Percentiles rank a stretch among this genome's conserved stretches.
phyloP scores from a whole-genome alignment of 2,797 vertebrate species.

The Botia almorhae region DNA sequence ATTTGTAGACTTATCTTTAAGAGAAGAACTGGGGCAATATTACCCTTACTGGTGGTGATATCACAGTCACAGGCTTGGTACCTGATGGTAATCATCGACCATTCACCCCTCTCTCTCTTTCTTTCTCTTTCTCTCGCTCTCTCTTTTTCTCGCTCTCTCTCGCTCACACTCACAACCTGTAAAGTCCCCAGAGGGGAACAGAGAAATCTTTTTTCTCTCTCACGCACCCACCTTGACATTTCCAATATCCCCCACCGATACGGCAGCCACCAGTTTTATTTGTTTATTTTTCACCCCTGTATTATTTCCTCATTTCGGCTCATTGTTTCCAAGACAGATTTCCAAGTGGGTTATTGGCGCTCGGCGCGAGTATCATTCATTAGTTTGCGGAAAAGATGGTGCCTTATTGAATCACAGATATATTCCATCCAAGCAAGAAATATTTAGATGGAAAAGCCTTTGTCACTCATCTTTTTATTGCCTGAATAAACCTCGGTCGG shows the following conservation, averaged over 20 bases:
- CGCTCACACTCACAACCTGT: not conserved
- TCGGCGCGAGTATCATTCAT: constrained; percentile 33
- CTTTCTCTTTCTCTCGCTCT: not conserved
- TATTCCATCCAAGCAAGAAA: constrained; percentile 7
- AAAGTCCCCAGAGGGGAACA: constrained; percentile 38
- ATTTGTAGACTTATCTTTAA: constrained; percentile 45
- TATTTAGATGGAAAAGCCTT: not conserved
- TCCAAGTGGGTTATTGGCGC: constrained; percentile 36
- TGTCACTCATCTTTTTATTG: constrained; percentile 41
- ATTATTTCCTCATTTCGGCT: constrained; percentile 57
- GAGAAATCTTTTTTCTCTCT: constrained; percentile 43
- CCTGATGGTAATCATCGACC: constrained; percentile 46
- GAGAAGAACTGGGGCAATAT: constrained; percentile 51
- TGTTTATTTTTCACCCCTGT: constrained; percentile 52
- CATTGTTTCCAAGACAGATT: constrained; percentile 47
- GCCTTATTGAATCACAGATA: constrained; percentile 18
- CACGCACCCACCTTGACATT: constrained; percentile 57
- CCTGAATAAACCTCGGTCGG: constrained; percentile 14
- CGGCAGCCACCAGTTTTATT: constrained; percentile 42
- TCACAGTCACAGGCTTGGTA: constrained; percentile 37
- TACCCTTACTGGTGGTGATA: constrained; percentile 57
- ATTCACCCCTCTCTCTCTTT: not conserved
- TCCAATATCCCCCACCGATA: constrained; percentile 56
- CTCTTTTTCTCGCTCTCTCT: not conserved
- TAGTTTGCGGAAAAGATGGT: too few relatives aligned